These are phyloP conservation scores for Drosophila falleni DNA, from an alignment of 2,888 invertebrate species.

Conservation along the genomic window DNA sequence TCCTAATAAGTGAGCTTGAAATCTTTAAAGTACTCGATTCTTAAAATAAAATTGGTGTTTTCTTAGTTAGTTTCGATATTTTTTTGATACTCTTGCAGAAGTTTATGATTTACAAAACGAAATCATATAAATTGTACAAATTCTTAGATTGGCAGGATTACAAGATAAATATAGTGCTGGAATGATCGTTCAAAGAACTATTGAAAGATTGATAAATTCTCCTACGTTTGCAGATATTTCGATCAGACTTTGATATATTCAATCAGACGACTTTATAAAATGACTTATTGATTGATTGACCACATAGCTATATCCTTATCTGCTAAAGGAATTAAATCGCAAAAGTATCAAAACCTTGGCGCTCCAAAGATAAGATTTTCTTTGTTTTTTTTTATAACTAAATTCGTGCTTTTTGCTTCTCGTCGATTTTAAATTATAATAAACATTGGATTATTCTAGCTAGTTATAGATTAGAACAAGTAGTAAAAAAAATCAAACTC, in stretches of 20 bases:
- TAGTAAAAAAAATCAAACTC: slow-evolving; percentile 10
- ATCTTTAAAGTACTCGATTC: slow-evolving; percentile 10
- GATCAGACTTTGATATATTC: not conserved
- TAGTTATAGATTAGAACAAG: slow-evolving; percentile 6
- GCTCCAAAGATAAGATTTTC: not conserved
- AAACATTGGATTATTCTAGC: slow-evolving; percentile 13
- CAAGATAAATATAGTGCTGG: slow-evolving; percentile 6
- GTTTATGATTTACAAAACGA: not conserved
- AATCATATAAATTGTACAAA: too few relatives aligned
- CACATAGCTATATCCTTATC: not conserved
- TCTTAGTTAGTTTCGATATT: not conserved
- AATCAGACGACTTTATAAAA: not conserved
- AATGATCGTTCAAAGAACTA: not conserved
- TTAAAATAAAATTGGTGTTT: not conserved
- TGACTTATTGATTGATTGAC: not conserved
- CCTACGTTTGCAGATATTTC: not conserved
- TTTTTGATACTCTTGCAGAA: slow-evolving; percentile 7
- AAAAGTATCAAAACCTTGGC: not conserved
- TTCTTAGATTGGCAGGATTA: slow-evolving; percentile 1
- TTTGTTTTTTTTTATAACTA: not conserved
- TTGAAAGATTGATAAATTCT: not conserved
- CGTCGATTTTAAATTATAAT: not conserved
- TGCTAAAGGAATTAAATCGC: not conserved
- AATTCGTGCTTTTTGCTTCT: not conserved
- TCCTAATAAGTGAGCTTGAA: not conserved